A percentile compares a stretch with the other conserved stretches of the same genome.
Evolutionary conservation across 1,140 invertebrate species (phyloP).

Genomic region (Popillia japonica): DNA sequence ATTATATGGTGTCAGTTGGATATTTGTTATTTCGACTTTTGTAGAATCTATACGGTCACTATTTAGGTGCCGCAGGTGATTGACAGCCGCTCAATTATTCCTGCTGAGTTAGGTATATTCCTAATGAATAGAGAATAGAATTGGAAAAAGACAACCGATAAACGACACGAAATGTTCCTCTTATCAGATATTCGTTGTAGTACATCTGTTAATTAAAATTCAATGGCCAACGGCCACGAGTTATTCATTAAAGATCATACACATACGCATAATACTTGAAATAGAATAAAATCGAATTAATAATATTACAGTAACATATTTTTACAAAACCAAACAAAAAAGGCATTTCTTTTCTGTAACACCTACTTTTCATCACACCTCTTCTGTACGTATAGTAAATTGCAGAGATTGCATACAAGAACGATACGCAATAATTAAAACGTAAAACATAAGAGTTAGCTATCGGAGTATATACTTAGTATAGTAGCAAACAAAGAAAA

Average conservation of each 20-base stretch:
- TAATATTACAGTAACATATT: no score
- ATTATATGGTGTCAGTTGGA: slow-evolving; percentile 38
- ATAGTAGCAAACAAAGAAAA: no score
- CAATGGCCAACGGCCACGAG: neutral
- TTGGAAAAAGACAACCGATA: slow-evolving; percentile 15
- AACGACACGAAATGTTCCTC: slow-evolving; percentile 1
- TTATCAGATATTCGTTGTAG: slow-evolving; percentile 26
- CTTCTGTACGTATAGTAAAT: no score
- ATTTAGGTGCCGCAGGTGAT: slow-evolving; percentile 39
- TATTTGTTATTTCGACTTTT: slow-evolving; percentile 45
- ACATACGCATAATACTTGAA: no score
- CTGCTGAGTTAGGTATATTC: slow-evolving; percentile 36
- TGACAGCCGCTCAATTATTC: slow-evolving; percentile 40
- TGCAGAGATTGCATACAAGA: no score
- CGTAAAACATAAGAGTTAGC: no score
- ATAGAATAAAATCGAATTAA: no score
- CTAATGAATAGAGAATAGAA: neutral
- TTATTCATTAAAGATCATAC: slow-evolving; percentile 1
- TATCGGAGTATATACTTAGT: no score
- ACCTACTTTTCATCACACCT: no score
- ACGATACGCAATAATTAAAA: no score
- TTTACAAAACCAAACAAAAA: no score
- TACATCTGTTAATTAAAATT: slow-evolving; percentile 37
- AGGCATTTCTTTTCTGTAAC: no score
- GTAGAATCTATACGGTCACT: slow-evolving; percentile 38